Conservation (phyloP, 2,888 invertebrate species). For the Idaea aversata region DNA sequence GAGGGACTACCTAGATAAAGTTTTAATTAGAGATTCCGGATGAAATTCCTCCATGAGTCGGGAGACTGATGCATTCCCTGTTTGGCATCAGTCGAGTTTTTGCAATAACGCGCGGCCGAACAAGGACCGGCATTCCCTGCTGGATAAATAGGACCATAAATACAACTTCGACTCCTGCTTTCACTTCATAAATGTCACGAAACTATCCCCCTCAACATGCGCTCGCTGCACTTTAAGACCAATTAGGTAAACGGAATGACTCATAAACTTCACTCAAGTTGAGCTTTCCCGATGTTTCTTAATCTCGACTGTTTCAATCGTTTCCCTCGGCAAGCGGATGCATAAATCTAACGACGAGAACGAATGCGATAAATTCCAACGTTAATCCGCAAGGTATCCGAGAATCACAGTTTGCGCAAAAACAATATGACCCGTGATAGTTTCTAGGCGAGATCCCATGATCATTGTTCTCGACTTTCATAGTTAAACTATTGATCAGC, state of each 20-base stretch:
- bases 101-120: conserved; percentile 62
- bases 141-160: conserved; percentile 64
- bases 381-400: conserved; percentile 22
- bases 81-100: conserved; percentile 69
- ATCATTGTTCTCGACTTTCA: conserved; percentile 73
- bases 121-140: conserved; percentile 52
- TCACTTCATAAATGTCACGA: conserved; percentile 42
- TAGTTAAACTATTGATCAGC: conserved; percentile 52
- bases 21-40: conserved; percentile 79
- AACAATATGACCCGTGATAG: conserved; percentile 49
- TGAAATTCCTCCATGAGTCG: conserved; percentile 66
- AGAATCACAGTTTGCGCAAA: conserved; percentile 37
- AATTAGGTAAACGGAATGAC: conserved; percentile 34
- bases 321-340: conserved; percentile 9
- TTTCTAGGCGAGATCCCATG: conserved; percentile 63
- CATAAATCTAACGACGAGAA: conserved; percentile 4
- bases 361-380: conserved; percentile 5
- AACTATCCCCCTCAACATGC: conserved; percentile 33
- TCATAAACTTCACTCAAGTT: conserved; percentile 14
- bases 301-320: conserved; percentile 4
- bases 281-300: conserved; percentile 3
- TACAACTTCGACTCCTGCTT: conserved; percentile 55
- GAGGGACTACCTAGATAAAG: conserved; percentile 64
- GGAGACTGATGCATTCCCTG: conserved; percentile 70
- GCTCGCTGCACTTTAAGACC: conserved; percentile 31